Evolutionary conservation across 1,140 invertebrate genomes (phyloP).

Genomic region (Aricia agestis): DNA sequence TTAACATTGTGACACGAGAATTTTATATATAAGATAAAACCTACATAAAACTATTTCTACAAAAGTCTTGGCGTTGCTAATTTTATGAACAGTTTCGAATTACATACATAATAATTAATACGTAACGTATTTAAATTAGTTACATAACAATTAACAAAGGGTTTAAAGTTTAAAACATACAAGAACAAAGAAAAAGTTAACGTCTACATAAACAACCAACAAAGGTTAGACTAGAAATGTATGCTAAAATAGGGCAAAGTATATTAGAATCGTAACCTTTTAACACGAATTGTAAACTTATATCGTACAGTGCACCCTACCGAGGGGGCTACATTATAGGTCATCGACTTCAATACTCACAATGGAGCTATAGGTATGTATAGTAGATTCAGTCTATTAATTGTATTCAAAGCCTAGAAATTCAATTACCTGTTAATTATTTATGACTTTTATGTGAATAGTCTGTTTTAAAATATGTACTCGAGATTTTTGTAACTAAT

Average conservation of each 20-base stretch:
- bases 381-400: constrained; percentile 6
- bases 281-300: constrained; percentile 7
- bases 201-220: constrained; percentile 1
- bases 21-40: too few relatives aligned
- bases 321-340: constrained; percentile 53
- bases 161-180: background rate
- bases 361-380: constrained; percentile 20
- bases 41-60: too few relatives aligned
- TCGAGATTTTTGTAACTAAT: too few relatives aligned
- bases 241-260: constrained; percentile 15
- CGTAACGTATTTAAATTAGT: background rate
- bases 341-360: constrained; percentile 49
- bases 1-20: too few relatives aligned
- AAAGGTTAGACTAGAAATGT: constrained; percentile 7
- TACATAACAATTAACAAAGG: background rate
- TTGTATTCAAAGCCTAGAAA: constrained; percentile 1
- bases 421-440: background rate
- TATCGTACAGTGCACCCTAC: constrained; percentile 51
- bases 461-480: background rate
- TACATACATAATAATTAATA: too few relatives aligned
- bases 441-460: background rate
- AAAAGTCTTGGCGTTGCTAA: too few relatives aligned
- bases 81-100: too few relatives aligned
- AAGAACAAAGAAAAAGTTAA: constrained; percentile 8
- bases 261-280: constrained; percentile 8